Conservation (phyloP, 23 tunicate species). For the Trididemnum clinides region DNA sequence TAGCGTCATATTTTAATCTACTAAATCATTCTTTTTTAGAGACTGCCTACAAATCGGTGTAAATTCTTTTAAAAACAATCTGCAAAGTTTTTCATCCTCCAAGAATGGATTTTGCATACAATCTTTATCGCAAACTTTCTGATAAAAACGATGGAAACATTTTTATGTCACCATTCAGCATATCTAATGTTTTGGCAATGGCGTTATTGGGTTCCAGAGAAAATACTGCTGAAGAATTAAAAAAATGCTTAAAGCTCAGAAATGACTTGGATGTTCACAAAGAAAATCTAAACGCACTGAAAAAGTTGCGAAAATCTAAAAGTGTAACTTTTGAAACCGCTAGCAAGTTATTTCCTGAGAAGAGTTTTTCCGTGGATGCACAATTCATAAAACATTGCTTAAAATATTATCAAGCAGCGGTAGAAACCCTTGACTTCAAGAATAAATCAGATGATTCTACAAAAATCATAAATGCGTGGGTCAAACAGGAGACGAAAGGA, state of each 20-base stretch:
- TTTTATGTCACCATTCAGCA: slow-evolving; percentile 37
- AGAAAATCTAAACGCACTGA: neutral
- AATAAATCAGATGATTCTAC: slow-evolving; percentile 23
- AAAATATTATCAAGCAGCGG: neutral
- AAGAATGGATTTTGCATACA: neutral
- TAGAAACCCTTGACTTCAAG: slow-evolving; percentile 9
- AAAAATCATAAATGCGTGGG: slow-evolving; percentile 37
- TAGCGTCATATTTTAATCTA: too few species aligned
- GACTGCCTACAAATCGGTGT: too few species aligned
- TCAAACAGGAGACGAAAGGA: slow-evolving; percentile 23
- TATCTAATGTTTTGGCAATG: slow-evolving; percentile 11
- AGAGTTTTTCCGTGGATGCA: neutral
- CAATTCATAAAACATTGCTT: neutral
- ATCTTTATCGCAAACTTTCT: neutral
- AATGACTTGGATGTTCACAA: neutral
- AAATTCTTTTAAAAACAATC: too few species aligned
- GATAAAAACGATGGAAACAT: neutral
- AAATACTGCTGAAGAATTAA: slow-evolving; percentile 21
- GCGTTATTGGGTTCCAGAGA: slow-evolving; percentile 14
- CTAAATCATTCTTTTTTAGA: too few species aligned
- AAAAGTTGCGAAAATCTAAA: neutral
- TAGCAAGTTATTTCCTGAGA: slow-evolving; percentile 41
- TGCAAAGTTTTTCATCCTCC: too few species aligned
- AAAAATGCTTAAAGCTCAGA: neutral
- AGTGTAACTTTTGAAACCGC: slow-evolving; percentile 30